Evolutionary conservation across 2,888 invertebrate species (phyloP).

Genomic region (Diogma glabrata): DNA sequence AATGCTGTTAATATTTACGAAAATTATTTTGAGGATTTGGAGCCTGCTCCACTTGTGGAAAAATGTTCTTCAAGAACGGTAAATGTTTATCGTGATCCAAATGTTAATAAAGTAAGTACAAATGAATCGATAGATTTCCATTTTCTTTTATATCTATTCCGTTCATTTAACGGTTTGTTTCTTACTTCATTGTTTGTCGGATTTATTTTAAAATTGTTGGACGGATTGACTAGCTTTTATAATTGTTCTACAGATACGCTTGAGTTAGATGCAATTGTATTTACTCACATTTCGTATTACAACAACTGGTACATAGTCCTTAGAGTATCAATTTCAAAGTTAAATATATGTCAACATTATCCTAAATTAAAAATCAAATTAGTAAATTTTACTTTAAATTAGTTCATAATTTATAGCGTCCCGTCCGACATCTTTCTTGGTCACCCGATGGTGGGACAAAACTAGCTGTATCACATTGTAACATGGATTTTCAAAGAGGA

Average conservation of each 20-base stretch:
- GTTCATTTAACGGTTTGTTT: too few relatives aligned
- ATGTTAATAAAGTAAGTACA: conserved; percentile 20
- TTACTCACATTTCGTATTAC: too few relatives aligned
- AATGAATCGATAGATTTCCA: too few relatives aligned
- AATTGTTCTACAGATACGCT: too few relatives aligned
- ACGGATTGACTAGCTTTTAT: too few relatives aligned
- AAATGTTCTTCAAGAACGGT: conserved; percentile 46
- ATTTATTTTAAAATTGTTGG: too few relatives aligned
- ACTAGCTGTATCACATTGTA: conserved; percentile 72
- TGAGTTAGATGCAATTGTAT: too few relatives aligned
- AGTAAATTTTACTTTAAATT: background rate
- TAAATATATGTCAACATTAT: background rate
- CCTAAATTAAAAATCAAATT: background rate
- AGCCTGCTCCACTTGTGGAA: conserved; percentile 41
- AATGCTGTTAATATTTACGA: conserved; percentile 71
- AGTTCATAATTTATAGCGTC: conserved; percentile 24
- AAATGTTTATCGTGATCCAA: conserved; percentile 54
- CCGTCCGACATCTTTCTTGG: conserved; percentile 51
- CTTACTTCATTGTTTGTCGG: too few relatives aligned
- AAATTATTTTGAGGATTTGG: conserved; percentile 53
- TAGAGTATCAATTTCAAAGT: too few relatives aligned
- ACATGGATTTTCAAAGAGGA: conserved; percentile 60
- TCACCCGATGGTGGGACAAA: conserved; percentile 59
- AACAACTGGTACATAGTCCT: too few relatives aligned
- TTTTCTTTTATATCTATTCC: too few relatives aligned